Percentiles rank a stretch among this genome's conserved stretches.
Conservation (phyloP, 1,140 invertebrate species). For the Triops cancriformis region DNA sequence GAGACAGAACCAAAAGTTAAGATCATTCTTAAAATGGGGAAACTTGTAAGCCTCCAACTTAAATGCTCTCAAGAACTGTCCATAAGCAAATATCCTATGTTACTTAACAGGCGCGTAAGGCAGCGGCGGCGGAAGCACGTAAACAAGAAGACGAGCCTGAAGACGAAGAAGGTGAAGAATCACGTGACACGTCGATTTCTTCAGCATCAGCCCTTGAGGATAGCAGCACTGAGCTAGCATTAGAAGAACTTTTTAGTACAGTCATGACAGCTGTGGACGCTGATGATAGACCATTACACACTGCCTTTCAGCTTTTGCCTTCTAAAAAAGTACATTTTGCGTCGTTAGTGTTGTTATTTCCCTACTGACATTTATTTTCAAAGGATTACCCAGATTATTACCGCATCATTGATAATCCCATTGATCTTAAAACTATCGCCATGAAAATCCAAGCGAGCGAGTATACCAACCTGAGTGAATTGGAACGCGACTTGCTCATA, state of each 20-base stretch:
- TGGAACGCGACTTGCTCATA: constrained; percentile 82
- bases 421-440: constrained; percentile 89
- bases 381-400: constrained; percentile 93
- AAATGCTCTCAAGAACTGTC: constrained; percentile 8
- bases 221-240: constrained; percentile 39
- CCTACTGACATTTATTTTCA: constrained; percentile 38
- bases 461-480: constrained; percentile 62
- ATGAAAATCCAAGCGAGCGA: constrained; percentile 77
- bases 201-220: constrained; percentile 58
- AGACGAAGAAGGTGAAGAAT: constrained; percentile 40
- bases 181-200: constrained; percentile 58
- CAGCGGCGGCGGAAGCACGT: constrained; percentile 40
- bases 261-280: constrained; percentile 67
- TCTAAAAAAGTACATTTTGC: constrained; percentile 59
- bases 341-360: constrained; percentile 15
- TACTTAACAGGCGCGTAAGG: neutral
- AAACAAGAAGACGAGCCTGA: constrained; percentile 37
- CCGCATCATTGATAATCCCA: constrained; percentile 86
- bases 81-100: neutral
- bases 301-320: constrained; percentile 80
- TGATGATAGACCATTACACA: constrained; percentile 69
- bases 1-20: constrained; percentile 46
- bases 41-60: constrained; percentile 33
- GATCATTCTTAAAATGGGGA: constrained; percentile 49
- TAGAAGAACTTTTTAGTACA: constrained; percentile 73